Base-by-base conservation (phyloP, 1,140 invertebrate genomes). In the Mizuhopecten yessoensis region DNA sequence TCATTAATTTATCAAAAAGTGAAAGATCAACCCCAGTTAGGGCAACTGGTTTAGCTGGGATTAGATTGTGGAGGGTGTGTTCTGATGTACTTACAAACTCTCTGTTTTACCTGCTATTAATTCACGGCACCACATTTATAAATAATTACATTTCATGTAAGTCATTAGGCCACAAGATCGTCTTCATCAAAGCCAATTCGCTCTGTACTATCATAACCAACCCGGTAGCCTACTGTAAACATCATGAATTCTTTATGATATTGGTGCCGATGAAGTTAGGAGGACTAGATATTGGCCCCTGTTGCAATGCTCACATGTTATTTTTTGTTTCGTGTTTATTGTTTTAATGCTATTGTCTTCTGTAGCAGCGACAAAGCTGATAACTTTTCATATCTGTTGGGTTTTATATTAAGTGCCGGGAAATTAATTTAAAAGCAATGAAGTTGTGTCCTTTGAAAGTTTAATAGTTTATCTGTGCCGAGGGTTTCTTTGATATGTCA, bases 141-240 rank as follows among this genome's bases (percentile, higher is more conserved):
- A 75, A 75, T 75, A 75, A 75, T 75, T 75, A 75, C 57, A 75
- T 75, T 75, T 75, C 57, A 75, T 75, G 57, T 75, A 75, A 75
- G 57, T 75, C n/a, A 13, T 75, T 75, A 75, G 57, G 57, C 57
- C 57, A 75, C 57, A 0, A 29, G 57, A 75, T 75, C 57, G 11
- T 7, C n/a, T n/a, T 75, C 57, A 75, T 75, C 57, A 75, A 75
- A 75, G 57, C 57, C 57, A 17, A 75, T 75, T 17, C 57, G 17
- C 29, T 75, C 57, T 75, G 57, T 75, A 23, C 57, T 75, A 75
- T 75, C 57, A 75, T 75, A 75, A 75, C 29, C 57, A 75, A 75
- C 23, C 57, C 29, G 23, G 29, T 75, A 29, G 57, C 57, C 29
- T 75, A 75, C 29, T 75, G 57, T 75, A 75, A 75, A 75, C 57